A percentile compares a stretch with the other conserved stretches of the same genome.
Evolutionary conservation across 30 jellyfish, hydroid and myxozoan genomes (phyloP).

Genomic region (Hydra vulgaris): DNA sequence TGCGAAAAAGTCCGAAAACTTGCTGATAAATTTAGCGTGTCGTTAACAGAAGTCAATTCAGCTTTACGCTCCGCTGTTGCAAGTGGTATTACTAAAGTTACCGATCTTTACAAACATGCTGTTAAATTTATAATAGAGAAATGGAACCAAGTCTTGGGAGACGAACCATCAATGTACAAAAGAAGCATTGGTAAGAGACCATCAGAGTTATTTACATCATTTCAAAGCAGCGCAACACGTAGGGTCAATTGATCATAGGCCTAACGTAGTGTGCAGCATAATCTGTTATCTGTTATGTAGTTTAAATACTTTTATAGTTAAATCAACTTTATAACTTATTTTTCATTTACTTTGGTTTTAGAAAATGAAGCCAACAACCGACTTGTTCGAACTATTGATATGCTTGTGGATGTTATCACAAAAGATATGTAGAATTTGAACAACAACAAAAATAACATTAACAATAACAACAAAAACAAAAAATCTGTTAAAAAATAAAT

Average conservation of each 20-base stretch:
- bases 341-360: too few relatives aligned
- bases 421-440: background rate
- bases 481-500: too few relatives aligned
- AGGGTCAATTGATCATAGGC: too few relatives aligned
- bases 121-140: conserved; percentile 5
- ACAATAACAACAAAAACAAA: too few relatives aligned
- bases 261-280: too few relatives aligned
- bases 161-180: background rate
- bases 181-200: background rate
- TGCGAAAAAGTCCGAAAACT: conserved; percentile 6
- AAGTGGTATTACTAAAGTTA: conserved; percentile 4
- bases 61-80: conserved; percentile 22
- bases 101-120: background rate
- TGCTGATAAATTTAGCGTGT: conserved; percentile 5
- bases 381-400: background rate
- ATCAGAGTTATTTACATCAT: too few relatives aligned
- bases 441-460: too few relatives aligned
- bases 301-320: too few relatives aligned
- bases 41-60: conserved; percentile 3
- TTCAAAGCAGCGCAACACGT: too few relatives aligned
- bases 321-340: too few relatives aligned
- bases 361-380: too few relatives aligned
- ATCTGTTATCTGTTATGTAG: too few relatives aligned
- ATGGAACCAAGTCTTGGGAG: background rate
- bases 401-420: background rate